These are phyloP conservation scores for Ranitomeya variabilis DNA, from an alignment of 2,113 vertebrate species.

Conservation along the genomic window DNA sequence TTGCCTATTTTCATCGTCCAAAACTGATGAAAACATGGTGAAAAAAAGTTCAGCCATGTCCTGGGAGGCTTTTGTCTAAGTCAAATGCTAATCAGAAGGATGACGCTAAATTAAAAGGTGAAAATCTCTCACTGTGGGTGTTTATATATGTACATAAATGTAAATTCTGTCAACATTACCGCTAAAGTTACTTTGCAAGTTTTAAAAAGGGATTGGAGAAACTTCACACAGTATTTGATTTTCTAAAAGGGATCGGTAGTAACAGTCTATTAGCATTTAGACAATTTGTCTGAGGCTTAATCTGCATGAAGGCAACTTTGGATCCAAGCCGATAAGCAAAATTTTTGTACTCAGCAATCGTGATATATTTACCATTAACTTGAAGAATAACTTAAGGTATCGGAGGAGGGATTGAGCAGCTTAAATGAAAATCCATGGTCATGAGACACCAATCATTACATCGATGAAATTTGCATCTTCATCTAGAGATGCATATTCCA, in stretches of 20 bases:
- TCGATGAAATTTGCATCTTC: no score
- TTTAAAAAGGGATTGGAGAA: background rate
- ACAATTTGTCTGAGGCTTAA: background rate
- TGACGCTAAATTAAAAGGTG: slow-evolving; percentile 19
- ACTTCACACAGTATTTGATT: background rate
- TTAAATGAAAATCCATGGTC: no score
- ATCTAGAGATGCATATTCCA: no score
- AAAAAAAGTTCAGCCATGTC: background rate
- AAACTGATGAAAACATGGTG: background rate
- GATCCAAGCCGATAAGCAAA: no score
- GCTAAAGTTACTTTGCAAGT: background rate
- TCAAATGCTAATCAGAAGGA: background rate
- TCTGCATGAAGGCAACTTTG: no score
- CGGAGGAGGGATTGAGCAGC: no score
- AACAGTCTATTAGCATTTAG: background rate
- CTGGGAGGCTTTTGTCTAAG: background rate
- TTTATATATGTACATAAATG: slow-evolving; percentile 35
- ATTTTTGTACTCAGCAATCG: no score
- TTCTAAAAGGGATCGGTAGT: background rate
- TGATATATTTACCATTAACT: no score
- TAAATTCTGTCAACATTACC: background rate
- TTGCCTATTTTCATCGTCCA: no score
- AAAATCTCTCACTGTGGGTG: background rate
- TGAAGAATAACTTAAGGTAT: no score
- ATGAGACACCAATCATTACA: no score